These are phyloP conservation scores for Acleris laterana DNA, from an alignment of 2,888 invertebrate genomes.

Conservation along the genomic window DNA sequence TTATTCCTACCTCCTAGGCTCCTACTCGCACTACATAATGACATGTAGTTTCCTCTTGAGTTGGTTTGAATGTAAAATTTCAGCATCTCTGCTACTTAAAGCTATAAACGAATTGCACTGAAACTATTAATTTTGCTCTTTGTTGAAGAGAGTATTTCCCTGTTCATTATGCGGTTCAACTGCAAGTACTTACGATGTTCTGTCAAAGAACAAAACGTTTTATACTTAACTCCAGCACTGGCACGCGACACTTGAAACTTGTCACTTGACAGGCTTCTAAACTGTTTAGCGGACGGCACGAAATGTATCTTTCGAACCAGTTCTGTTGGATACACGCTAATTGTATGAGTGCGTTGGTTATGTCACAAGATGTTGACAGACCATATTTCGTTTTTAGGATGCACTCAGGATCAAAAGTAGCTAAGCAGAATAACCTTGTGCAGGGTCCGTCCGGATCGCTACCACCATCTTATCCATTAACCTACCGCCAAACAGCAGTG, in stretches of 20 bases:
- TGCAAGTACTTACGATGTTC: conserved; percentile 1
- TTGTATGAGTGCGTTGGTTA: neutral
- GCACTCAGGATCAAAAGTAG: too few relatives aligned
- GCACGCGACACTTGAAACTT: conserved; percentile 21
- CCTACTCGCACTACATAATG: too few relatives aligned
- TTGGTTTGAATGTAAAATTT: too few relatives aligned
- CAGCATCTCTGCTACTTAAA: neutral
- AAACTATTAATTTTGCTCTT: neutral
- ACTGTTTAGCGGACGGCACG: conserved; percentile 15
- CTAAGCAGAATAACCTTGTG: too few relatives aligned
- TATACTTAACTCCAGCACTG: conserved; percentile 1
- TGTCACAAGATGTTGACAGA: too few relatives aligned
- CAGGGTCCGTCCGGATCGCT: too few relatives aligned
- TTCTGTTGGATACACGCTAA: conserved; percentile 1
- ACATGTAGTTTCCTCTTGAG: too few relatives aligned
- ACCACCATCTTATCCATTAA: too few relatives aligned
- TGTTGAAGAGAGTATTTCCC: neutral
- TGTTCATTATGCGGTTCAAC: conserved; percentile 1
- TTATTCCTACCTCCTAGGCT: too few relatives aligned
- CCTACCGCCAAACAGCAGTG: too few relatives aligned
- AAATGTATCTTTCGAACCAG: conserved; percentile 8
- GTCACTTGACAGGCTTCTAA: conserved; percentile 17
- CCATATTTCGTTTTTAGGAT: too few relatives aligned
- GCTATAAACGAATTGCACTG: neutral
- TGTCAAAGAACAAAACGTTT: conserved; percentile 13